Evolutionary conservation across 1,140 invertebrate genomes (phyloP), one percentile per base, ranked within the genome.

Genomic region (Drosophila baimaii): DNA sequence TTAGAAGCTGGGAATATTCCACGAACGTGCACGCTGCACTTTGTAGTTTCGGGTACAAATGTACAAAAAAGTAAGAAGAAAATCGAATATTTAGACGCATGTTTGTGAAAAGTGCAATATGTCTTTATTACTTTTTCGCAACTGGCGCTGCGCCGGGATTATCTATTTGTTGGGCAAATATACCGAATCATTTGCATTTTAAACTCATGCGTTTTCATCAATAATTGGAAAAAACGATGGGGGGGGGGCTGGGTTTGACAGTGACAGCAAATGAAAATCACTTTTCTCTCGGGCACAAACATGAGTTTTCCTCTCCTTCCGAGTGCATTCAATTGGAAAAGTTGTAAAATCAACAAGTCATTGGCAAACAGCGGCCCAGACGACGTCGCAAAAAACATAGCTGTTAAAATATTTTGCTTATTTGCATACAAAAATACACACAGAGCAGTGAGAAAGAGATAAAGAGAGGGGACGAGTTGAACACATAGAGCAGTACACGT

Each of bases 311-410:
- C 63, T 27, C 39, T 46, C 29, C 75, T 47, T 63, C 54, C 35
- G 27, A 71, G 74, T 49, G 57, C 70, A 74, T 78, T 83, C 84
- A 84, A 89, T 84, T 83, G 84, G 70, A 77, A 88, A 89, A 89
- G 77, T 89, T 89, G 69, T 88, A 88, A 88, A 89, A 88, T 88
- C 84, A 88, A 88, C 84, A 88, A 88, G 83, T 88, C 83, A 88
- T 83, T 80, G 80, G 80, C 72, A 83, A 88, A 88, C 61, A 85
- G 63, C 63, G 43, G 58, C 33, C 68, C 64, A 82, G 83, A 76
- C 75, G 58, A 58, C 71, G 72, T 43, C 65, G 61, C 56, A 58
- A 65, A 64, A 80, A 85, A 84, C 74, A 74, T 58, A 41, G 66
- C 63, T 70, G 65, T 81, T 56, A 78, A 89, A 89, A 83, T 78